Percentiles rank a stretch among this genome's conserved stretches.
Conservation (phyloP, 2,113 vertebrate genomes). For the Tenrec ecaudatus region DNA sequence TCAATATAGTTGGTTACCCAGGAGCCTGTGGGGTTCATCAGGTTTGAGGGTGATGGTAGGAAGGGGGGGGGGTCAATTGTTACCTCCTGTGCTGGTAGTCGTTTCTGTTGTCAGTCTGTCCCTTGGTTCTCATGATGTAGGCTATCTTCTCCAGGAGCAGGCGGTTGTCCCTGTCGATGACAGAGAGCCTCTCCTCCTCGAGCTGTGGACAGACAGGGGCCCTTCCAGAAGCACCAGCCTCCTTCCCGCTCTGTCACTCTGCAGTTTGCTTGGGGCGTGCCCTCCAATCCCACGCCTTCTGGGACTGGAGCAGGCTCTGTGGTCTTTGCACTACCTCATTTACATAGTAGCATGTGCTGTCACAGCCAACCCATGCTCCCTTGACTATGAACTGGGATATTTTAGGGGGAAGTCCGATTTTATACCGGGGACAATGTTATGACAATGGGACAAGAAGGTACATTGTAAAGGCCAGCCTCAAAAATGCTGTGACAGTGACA, state of each 20-base stretch:
- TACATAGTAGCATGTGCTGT: too few species aligned
- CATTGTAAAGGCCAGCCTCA: background rate
- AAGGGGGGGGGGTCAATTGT: background rate
- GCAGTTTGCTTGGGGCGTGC: background rate
- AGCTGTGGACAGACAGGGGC: slow-evolving; percentile 74
- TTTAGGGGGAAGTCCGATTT: background rate
- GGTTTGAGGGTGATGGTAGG: background rate
- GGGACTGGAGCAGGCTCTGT: background rate
- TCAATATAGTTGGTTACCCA: background rate
- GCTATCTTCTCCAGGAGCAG: slow-evolving; percentile 87
- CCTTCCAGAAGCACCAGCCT: background rate
- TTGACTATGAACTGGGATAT: background rate
- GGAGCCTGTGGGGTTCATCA: fast-evolving
- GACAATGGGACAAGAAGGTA: fast-evolving
- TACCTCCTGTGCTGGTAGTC: slow-evolving; percentile 85
- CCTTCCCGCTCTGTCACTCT: fast-evolving
- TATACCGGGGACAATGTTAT: background rate
- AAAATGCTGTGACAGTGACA: background rate
- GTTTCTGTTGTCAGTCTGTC: slow-evolving; percentile 84
- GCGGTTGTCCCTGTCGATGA: slow-evolving; percentile 86
- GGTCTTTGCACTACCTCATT: fast-evolving
- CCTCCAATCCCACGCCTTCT: too few species aligned
- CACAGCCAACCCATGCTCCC: background rate
- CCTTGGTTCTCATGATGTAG: slow-evolving; percentile 85
- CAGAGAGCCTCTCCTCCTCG: slow-evolving; percentile 82